Percentiles rank a stretch among this genome's conserved stretches.
These are phyloP conservation scores for Leguminivora glycinivorella DNA, from an alignment of 1,140 invertebrate genomes.

Conservation along the genomic window DNA sequence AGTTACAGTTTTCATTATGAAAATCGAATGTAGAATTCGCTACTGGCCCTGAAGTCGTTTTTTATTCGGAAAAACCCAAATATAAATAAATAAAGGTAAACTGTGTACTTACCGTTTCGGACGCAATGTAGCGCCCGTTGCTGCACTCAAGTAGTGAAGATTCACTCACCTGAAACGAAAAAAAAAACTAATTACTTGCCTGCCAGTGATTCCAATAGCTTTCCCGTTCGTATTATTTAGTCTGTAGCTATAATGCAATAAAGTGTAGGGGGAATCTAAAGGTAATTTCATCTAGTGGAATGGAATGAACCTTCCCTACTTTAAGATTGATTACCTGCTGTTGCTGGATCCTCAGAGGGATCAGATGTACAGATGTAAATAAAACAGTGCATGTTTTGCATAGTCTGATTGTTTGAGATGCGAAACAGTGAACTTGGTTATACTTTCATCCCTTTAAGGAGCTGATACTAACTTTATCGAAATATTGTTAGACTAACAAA, in stretches of 20 bases:
- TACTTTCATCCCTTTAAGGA: no score
- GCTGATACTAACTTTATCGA: no score
- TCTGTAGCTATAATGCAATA: conserved; percentile 19
- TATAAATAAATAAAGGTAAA: neutral
- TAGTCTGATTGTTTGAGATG: conserved; percentile 1
- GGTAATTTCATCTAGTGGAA: conserved; percentile 24
- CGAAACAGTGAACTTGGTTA: neutral
- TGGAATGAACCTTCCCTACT: conserved; percentile 17
- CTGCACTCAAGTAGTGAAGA: conserved; percentile 78
- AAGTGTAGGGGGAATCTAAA: conserved; percentile 22
- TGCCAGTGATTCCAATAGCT: conserved; percentile 22
- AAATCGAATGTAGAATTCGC: neutral
- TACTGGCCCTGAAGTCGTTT: neutral
- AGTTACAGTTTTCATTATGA: no score
- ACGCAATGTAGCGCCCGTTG: conserved; percentile 75
- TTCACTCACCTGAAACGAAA: conserved; percentile 74
- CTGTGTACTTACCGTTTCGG: conserved; percentile 68
- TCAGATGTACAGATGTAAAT: conserved; percentile 4
- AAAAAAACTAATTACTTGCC: conserved; percentile 35
- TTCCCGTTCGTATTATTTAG: conserved; percentile 20
- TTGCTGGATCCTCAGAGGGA: neutral
- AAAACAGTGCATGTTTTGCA: conserved; percentile 18
- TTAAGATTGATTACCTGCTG: conserved; percentile 24
- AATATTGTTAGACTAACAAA: no score
- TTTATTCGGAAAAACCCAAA: neutral